Base-by-base conservation (phyloP, 2,113 vertebrate species). In the Carlito syrichta region DNA sequence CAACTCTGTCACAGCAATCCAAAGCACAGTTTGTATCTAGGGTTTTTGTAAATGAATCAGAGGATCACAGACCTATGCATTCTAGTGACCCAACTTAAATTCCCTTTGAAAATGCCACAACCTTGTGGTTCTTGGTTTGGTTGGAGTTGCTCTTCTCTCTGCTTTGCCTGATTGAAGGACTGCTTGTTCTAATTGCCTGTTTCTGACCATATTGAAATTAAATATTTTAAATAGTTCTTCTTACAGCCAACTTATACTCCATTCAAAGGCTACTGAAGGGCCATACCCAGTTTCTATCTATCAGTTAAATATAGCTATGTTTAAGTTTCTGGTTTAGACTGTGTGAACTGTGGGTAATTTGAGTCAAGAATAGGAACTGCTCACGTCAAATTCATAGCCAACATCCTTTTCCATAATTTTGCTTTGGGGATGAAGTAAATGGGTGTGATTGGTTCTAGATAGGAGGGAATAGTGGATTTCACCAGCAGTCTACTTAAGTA, bases 181-280 rank as follows among this genome's bases (percentile, higher is more conserved):
- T 98, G 98, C 98, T 98, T 98, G 98, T 98, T 98, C 98, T 98
- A 98, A 99, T 98, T 99, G 99, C 99, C 98, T 99, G 98, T 99
- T 98, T 98, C 97, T 98, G 95, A 98, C 98, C 96, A 94, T 98
- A 98, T 68, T 97, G 94, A 98, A 98, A 98, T 97, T 98, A 97
- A 98, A 96, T 92, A 93, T 79, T 98, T 96, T 97, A 98, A 98
- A 92, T 98, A 98, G 98, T 98, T 98, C 83, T 98, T 97, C 98
- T 98, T 98, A 98, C 98, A 99, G 99, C 99, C 98, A 98, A 97
- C 96, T 97, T 97, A 98, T 60, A 97, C 98, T 99, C 98, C 98
- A 99, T 99, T 99, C 99, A 99, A 99, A 99, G 99, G 98, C 98
- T 98, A 98, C 98, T 98, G 97, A 98, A 98, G 98, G 98, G 98